Percentiles rank a stretch among this genome's conserved stretches.
Evolutionary conservation across 1,140 invertebrate genomes (phyloP).

Genomic region (Cydia pomonella): DNA sequence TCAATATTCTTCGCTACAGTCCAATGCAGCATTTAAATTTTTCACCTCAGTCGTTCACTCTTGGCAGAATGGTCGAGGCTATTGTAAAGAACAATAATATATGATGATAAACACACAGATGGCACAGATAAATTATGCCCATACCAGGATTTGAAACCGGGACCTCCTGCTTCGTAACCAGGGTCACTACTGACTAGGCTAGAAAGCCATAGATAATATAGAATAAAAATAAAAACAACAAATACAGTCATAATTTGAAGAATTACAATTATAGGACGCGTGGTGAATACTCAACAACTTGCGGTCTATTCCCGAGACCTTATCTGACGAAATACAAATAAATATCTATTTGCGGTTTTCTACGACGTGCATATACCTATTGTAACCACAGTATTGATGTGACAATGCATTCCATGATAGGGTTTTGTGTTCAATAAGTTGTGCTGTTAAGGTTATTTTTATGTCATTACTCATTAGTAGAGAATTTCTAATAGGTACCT

Average conservation of each 20-base stretch:
- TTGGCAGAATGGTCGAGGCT: no score
- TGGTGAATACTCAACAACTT: not conserved
- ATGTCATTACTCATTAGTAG: not conserved
- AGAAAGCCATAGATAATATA: no score
- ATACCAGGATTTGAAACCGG: no score
- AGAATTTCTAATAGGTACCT: no score
- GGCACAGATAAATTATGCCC: no score
- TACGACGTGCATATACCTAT: not conserved
- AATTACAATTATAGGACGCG: not conserved
- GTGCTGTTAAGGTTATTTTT: not conserved
- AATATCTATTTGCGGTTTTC: conserved; percentile 14
- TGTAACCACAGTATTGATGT: not conserved
- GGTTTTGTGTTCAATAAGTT: not conserved
- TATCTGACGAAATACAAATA: conserved; percentile 10
- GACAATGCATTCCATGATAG: not conserved
- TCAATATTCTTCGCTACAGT: no score
- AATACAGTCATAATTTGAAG: not conserved
- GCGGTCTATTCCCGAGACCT: not conserved
- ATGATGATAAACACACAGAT: no score
- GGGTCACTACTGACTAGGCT: no score
- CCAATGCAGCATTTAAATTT: no score
- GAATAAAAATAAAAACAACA: not conserved
- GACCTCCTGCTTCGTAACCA: no score
- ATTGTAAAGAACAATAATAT: no score
- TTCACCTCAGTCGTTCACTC: no score